phyloP scores from a whole-genome alignment of 2,113 vertebrate species.

The Thunnus maccoyii region DNA sequence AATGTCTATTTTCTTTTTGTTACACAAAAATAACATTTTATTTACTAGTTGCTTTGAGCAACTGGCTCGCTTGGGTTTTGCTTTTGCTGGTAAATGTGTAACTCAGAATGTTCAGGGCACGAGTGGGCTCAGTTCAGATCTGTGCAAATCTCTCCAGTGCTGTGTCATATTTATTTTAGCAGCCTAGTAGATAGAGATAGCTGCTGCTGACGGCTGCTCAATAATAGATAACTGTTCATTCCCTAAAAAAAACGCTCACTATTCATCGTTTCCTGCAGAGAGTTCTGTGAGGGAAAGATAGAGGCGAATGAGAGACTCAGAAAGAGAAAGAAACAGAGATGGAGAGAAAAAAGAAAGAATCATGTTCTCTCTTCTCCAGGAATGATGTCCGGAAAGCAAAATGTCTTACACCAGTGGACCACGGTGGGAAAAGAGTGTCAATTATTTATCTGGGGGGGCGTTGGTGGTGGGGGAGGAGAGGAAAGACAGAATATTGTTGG shows the following conservation, averaged over 20 bases:
- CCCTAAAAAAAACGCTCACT: conserved; percentile 16
- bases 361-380: background rate
- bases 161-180: conserved; percentile 78
- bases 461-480: conserved; percentile 26
- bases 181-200: conserved; percentile 67
- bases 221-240: conserved; percentile 77
- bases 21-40: conserved; percentile 5
- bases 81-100: conserved; percentile 42
- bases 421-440: conserved; percentile 51
- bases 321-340: conserved; percentile 7
- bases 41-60: conserved; percentile 33
- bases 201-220: conserved; percentile 71
- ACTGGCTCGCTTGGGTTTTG: conserved; percentile 6
- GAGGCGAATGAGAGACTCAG: conserved; percentile 36
- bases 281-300: conserved; percentile 55
- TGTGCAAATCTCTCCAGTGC: conserved; percentile 59
- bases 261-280: conserved; percentile 61
- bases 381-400: conserved; percentile 56
- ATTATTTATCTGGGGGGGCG: conserved; percentile 64
- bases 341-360: conserved; percentile 5
- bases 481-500: conserved; percentile 50
- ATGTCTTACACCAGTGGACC: conserved; percentile 54
- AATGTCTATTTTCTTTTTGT: background rate
- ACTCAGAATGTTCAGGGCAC: conserved; percentile 15
- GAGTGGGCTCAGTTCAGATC: conserved; percentile 61